These are phyloP conservation scores for Sinella curviseta DNA, from an alignment of 1,140 invertebrate species.

Conservation along the genomic window DNA sequence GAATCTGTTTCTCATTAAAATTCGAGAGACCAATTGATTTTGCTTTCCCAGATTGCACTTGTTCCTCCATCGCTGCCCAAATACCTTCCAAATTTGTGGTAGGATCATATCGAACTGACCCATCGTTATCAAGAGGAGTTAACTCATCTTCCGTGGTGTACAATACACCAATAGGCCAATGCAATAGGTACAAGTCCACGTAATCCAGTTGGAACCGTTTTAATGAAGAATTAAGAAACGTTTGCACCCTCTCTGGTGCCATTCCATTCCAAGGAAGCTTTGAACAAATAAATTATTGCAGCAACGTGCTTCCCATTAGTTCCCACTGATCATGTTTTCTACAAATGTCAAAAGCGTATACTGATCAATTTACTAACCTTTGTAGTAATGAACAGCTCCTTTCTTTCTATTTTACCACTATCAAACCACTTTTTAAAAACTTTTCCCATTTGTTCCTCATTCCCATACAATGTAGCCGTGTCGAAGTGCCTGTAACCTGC, in stretches of 20 bases:
- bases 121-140: constrained; percentile 60
- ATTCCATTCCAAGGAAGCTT: constrained; percentile 52
- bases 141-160: constrained; percentile 57
- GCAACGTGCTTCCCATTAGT: too few species aligned
- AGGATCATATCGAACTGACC: constrained; percentile 65
- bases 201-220: constrained; percentile 72
- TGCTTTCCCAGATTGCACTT: constrained; percentile 55
- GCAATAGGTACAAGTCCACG: constrained; percentile 80
- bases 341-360: neutral
- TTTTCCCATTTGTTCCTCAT: constrained; percentile 53
- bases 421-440: constrained; percentile 51
- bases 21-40: constrained; percentile 77
- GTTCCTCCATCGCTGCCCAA: constrained; percentile 64
- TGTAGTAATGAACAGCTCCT: constrained; percentile 55
- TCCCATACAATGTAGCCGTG: constrained; percentile 51
- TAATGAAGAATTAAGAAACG: constrained; percentile 71
- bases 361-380: constrained; percentile 48
- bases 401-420: constrained; percentile 51
- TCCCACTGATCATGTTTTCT: constrained; percentile 50
- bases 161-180: constrained; percentile 71
- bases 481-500: constrained; percentile 54
- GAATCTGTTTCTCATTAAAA: constrained; percentile 71
- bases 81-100: constrained; percentile 67
- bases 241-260: constrained; percentile 66
- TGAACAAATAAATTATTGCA: too few species aligned